Percentiles rank a stretch among this genome's conserved stretches.
phyloP scores from a whole-genome alignment of 2,797 vertebrate genomes.

The Botia kubotai region DNA sequence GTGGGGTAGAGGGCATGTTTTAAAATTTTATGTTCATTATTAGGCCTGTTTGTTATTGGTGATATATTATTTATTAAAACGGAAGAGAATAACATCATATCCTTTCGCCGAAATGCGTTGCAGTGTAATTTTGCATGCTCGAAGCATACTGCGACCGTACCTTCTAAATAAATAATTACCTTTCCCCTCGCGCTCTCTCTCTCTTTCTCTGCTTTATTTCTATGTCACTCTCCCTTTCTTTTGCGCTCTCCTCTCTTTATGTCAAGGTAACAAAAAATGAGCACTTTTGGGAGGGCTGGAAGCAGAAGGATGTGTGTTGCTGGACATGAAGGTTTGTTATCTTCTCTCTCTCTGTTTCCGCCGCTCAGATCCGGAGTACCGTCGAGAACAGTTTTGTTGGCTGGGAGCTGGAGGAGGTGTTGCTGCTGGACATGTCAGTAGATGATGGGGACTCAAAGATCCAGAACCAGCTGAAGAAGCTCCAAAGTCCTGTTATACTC shows the following conservation, averaged over 20 bases:
- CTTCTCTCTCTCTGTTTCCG: background rate
- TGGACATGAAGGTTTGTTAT: background rate
- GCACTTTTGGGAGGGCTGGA: constrained; percentile 50
- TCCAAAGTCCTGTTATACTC: constrained; percentile 98
- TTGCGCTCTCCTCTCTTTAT: constrained; percentile 18
- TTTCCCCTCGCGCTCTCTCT: background rate
- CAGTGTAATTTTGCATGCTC: constrained; percentile 1
- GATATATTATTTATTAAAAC: background rate
- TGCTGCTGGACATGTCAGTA: constrained; percentile 94
- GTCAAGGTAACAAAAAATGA: constrained; percentile 43
- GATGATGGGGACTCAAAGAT: constrained; percentile 97
- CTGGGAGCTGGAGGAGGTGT: constrained; percentile 97
- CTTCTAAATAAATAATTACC: constrained; percentile 6
- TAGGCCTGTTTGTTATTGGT: background rate
- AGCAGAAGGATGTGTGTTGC: constrained; percentile 54
- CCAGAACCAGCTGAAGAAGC: constrained; percentile 98
- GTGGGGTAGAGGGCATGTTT: background rate
- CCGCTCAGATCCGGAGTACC: constrained; percentile 86
- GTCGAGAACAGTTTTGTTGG: constrained; percentile 99
- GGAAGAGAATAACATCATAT: constrained; percentile 4
- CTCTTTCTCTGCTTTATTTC: background rate
- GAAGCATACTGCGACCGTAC: background rate
- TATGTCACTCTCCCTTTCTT: constrained; percentile 1
- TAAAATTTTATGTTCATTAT: background rate
- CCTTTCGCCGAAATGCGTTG: background rate